A percentile compares a stretch with the other conserved stretches of the same genome.
Evolutionary conservation across 2,797 vertebrate genomes (phyloP).

Genomic region (Glossophaga mutica): DNA sequence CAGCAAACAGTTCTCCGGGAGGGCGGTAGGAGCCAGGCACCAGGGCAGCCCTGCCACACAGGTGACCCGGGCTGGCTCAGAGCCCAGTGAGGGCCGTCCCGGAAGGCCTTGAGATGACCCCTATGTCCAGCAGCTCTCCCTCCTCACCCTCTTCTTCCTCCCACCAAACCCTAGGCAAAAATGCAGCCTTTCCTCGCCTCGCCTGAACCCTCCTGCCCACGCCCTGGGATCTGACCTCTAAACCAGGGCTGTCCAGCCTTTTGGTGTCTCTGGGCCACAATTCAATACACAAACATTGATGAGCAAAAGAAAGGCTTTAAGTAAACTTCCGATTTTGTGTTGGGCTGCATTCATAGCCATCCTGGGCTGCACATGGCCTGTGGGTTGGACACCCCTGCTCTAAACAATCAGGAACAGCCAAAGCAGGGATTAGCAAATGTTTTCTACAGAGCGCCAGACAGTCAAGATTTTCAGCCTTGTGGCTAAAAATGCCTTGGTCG

Average conservation of each 20-base stretch:
- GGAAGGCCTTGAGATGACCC: background rate
- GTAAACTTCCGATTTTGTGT: no score
- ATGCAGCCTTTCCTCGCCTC: background rate
- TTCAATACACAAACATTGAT: no score
- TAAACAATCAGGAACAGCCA: background rate
- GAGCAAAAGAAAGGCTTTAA: no score
- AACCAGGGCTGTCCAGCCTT: background rate
- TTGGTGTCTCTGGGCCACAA: background rate
- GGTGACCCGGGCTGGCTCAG: background rate
- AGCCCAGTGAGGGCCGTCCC: background rate
- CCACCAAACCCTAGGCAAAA: background rate
- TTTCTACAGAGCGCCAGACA: background rate
- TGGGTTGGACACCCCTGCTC: background rate
- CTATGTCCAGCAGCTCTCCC: background rate
- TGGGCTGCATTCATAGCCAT: no score
- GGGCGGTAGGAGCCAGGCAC: accelerated
- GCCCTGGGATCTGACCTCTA: background rate
- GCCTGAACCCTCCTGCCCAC: background rate
- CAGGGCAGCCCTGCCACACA: background rate
- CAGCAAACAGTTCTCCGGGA: background rate
- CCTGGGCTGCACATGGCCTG: no score
- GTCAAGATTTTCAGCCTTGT: background rate
- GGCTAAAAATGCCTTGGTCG: background rate
- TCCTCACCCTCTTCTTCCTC: background rate
- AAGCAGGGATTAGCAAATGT: background rate